Percentiles rank a stretch among this genome's conserved stretches.
phyloP scores from a whole-genome alignment of 2,113 vertebrate species.

The Numida meleagris region DNA sequence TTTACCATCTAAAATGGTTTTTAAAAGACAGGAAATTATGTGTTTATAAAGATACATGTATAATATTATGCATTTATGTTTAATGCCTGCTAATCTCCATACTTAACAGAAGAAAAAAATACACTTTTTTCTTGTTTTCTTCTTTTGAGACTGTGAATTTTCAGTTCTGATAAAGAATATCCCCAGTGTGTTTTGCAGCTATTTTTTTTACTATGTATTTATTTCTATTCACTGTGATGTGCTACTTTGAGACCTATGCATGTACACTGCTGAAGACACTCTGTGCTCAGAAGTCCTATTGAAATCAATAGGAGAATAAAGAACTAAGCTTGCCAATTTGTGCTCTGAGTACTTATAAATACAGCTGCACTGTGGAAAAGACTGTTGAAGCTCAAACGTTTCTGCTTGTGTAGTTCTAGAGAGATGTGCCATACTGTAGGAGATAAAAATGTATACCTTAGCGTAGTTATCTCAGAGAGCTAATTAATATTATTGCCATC shows the following conservation, averaged over 20 bases:
- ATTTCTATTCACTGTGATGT: conserved; percentile 29
- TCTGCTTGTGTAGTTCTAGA: background rate
- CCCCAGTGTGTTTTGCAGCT: conserved; percentile 22
- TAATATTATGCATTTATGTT: conserved; percentile 19
- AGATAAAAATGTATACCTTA: conserved; percentile 35
- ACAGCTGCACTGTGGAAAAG: background rate
- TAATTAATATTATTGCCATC: conserved; percentile 46
- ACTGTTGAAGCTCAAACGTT: background rate
- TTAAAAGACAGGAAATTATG: conserved; percentile 44
- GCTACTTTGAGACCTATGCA: conserved; percentile 4
- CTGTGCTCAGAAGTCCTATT: conserved; percentile 39
- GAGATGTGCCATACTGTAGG: background rate
- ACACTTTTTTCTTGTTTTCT: background rate
- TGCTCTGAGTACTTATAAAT: conserved; percentile 27
- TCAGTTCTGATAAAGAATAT: background rate
- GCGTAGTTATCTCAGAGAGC: background rate
- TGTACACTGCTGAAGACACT: conserved; percentile 37
- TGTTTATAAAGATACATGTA: conserved; percentile 19
- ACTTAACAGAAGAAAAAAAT: background rate
- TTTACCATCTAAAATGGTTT: conserved; percentile 14
- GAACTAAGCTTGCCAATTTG: conserved; percentile 40
- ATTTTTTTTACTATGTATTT: conserved; percentile 32
- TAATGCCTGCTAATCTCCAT: conserved; percentile 24
- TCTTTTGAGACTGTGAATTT: conserved; percentile 8
- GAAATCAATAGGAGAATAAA: conserved; percentile 54